Evolutionary conservation across 2,797 vertebrate genomes (phyloP).

Genomic region (Clarias pachynema): DNA sequence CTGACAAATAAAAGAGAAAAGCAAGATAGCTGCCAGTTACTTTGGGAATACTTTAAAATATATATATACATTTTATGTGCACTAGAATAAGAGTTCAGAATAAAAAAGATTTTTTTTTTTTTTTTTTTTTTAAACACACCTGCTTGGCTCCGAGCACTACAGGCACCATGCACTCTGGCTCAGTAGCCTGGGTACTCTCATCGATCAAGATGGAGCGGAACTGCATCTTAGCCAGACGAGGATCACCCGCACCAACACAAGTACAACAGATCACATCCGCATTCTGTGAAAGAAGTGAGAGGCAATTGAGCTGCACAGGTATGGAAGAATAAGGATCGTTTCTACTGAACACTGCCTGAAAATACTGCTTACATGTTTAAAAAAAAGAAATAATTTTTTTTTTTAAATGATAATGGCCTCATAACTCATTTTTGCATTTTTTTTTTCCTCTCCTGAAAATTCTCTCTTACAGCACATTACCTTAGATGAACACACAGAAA

Average conservation of each 20-base stretch:
- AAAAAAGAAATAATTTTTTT: too few relatives aligned
- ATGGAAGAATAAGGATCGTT: neutral
- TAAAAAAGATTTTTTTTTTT: neutral
- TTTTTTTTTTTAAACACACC: constrained; percentile 67
- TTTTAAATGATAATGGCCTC: neutral
- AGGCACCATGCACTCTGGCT: constrained; percentile 98
- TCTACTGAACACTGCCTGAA: neutral
- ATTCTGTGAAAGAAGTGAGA: constrained; percentile 74
- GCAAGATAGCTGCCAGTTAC: neutral
- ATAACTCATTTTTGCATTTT: neutral
- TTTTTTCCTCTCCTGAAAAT: neutral
- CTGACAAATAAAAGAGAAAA: constrained; percentile 64
- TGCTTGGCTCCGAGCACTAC: constrained; percentile 97
- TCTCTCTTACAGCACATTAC: neutral
- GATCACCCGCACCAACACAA: constrained; percentile 94
- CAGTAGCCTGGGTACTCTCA: constrained; percentile 97
- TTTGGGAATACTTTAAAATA: neutral
- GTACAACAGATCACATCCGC: constrained; percentile 98
- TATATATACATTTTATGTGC: neutral
- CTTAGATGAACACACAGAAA: neutral
- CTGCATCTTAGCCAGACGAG: constrained; percentile 97
- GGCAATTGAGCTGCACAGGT: neutral
- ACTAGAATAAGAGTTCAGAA: neutral
- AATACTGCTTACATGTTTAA: neutral
- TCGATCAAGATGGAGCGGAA: constrained; percentile 98